Percentiles rank a stretch among this genome's conserved stretches.
These are phyloP conservation scores for Barnardius zonarius DNA, from an alignment of 2,113 vertebrate genomes.

Conservation along the genomic window DNA sequence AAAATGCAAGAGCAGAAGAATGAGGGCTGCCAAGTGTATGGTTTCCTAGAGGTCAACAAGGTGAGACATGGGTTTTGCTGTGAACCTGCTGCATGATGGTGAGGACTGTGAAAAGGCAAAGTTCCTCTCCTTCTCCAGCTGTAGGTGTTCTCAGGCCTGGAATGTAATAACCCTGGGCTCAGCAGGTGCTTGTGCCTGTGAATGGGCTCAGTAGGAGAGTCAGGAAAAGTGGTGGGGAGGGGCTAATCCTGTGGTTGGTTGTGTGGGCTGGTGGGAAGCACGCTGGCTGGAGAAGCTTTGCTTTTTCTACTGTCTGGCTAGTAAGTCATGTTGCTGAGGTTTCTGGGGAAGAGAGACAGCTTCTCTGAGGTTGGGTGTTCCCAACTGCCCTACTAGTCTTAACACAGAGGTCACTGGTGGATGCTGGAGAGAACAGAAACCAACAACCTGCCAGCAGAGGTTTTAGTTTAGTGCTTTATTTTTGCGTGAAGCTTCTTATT, in stretches of 20 bases:
- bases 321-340: not conserved
- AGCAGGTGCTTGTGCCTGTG: not conserved
- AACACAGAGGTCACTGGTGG: not conserved
- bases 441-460: not conserved
- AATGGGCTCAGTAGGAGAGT: not conserved
- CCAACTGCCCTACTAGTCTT: not conserved
- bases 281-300: not conserved
- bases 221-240: not conserved
- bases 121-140: not conserved
- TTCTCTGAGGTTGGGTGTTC: not conserved
- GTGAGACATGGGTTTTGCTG: constrained; percentile 58
- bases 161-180: not conserved
- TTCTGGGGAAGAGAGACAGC: not conserved
- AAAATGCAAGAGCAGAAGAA: constrained; percentile 99
- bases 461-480: not conserved
- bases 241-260: not conserved
- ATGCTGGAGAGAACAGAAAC: not conserved
- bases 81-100: not conserved
- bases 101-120: not conserved
- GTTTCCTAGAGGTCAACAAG: constrained; percentile 98
- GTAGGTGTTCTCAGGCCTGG: not conserved
- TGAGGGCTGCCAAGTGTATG: constrained; percentile 95
- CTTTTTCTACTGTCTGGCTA: not conserved
- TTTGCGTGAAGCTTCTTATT: not conserved
- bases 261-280: not conserved